These are phyloP conservation scores for Ifrita kowaldi DNA, from an alignment of 2,113 vertebrate genomes.

Conservation along the genomic window DNA sequence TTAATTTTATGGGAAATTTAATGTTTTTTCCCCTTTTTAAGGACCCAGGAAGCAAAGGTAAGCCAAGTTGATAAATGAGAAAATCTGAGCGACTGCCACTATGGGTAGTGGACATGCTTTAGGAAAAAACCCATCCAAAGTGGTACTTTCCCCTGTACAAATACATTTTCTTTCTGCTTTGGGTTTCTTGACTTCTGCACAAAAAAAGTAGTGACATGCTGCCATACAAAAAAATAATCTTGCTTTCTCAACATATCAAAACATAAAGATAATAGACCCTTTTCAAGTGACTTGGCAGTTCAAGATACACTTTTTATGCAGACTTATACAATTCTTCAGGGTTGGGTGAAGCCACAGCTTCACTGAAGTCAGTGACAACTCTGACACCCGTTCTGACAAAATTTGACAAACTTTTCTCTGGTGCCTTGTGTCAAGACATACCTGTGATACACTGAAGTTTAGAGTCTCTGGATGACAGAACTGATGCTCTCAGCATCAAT, in stretches of 20 bases:
- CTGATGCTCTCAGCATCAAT: background rate
- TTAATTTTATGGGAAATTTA: background rate
- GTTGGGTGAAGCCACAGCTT: background rate
- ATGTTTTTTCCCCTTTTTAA: rapidly evolving
- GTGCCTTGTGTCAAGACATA: background rate
- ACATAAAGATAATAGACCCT: background rate
- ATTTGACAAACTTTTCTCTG: background rate
- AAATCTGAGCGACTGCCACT: background rate
- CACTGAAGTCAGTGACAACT: background rate
- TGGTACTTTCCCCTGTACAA: background rate
- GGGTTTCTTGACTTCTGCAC: background rate
- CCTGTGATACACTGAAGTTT: background rate
- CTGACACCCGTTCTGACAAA: background rate
- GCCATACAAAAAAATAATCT: background rate
- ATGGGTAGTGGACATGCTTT: rapidly evolving
- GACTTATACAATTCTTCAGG: background rate
- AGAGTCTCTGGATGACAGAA: background rate
- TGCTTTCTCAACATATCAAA: background rate
- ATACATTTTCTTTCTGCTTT: background rate
- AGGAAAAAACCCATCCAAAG: background rate
- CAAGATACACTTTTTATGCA: background rate
- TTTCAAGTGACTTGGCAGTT: background rate
- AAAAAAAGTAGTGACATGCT: background rate
- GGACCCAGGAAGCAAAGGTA: background rate
- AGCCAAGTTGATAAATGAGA: background rate